Base-by-base conservation (phyloP, 2,888 invertebrate species). In the Melanotus villosus region DNA sequence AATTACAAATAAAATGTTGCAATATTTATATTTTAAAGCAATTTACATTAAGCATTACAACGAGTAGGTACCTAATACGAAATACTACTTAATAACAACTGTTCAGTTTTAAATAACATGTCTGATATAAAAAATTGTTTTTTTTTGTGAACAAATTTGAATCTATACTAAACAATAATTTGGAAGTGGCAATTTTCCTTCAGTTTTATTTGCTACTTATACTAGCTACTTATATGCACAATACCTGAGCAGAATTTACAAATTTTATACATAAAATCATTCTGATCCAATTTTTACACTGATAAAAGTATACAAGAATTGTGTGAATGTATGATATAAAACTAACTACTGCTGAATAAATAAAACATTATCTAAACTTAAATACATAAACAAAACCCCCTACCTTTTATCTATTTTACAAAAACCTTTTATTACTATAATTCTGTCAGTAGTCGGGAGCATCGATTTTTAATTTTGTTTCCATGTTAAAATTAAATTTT, bases 1-100 rank as follows among this genome's bases (percentile, higher is more conserved):
- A 70, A 74, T 71, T 70, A 54, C 60, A 41, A 38, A 60, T n/a
- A n/a, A 73, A 73, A 72, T 74, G 77, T 78, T 80, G 78, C 77
- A 80, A 80, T 80, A 77, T 79, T 78, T 80, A 79, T 80, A 80
- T 80, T 76, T 72, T 76, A 77, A 79, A 78, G 77, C 78, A 73
- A 77, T 73, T 76, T 77, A 77, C 79, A 79, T 73, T 78, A 78
- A 78, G 78, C 79, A 66, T 68, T 75, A 75, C 69, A 79, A 75
- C 69, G 73, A 76, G 73, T 71, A 76, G 73, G 75, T 73, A 73
- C n/a, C n/a, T n/a, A n/a, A n/a, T n/a, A n/a, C n/a, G n/a, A 78
- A 77, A 75, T 75, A 43, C 57, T 67, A 68, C 32, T 72, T 67
- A 68, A 74, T 77, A 77, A 77, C 75, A 76, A 75, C 69, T 67